Base-by-base conservation (phyloP, 23 tunicate genomes). In the Halocynthia aurantium region DNA sequence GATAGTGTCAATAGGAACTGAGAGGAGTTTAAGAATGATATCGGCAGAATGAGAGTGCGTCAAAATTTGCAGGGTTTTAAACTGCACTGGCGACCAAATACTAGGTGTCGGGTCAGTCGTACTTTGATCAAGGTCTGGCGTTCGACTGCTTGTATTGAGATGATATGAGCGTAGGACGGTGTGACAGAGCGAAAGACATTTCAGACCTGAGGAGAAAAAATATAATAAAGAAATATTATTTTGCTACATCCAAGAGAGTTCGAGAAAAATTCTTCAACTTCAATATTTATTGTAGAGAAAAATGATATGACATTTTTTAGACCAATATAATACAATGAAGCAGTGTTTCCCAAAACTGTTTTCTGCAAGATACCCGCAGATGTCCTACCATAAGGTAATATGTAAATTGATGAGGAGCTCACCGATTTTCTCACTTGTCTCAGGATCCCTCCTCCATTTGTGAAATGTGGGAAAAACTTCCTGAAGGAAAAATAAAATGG, bases 351-450 rank as follows among this genome's bases (percentile, higher is more conserved):
- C 62, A 57, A 11, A 58, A 13, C 15, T 13, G n/a, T 2, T 58
- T 58, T 13, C 15, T 4, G 64, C n/a, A 58, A 58, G 15, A 58
- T 4, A 13, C 4, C 4, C 44, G 44, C 44, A 31, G 44, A 4
- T 31, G 64, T 17, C 18, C 18, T 17, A 58, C 64, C 18, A 31
- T 31, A 31, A 31, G 44, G 44, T 31, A 31, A 31, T 31, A 31
- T 31, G 1, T 1, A 31, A 31, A 31, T 31, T 31, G 44, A 31
- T 31, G 4, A 31, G 5, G 52, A 53, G 6, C 83, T 76, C 52
- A 85, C 97, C 97, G 40, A 90, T 90, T 44, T 81, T 81, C 0
- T 85, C 90, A 80, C 88, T 86, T 17, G 85, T 65, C 13, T 81
- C 86, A 7, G 52, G 55, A 62, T 90, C 85, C 6, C 49, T 73